Base-by-base conservation (phyloP, 1,140 invertebrate genomes). In the Drosophila ficusphila region DNA sequence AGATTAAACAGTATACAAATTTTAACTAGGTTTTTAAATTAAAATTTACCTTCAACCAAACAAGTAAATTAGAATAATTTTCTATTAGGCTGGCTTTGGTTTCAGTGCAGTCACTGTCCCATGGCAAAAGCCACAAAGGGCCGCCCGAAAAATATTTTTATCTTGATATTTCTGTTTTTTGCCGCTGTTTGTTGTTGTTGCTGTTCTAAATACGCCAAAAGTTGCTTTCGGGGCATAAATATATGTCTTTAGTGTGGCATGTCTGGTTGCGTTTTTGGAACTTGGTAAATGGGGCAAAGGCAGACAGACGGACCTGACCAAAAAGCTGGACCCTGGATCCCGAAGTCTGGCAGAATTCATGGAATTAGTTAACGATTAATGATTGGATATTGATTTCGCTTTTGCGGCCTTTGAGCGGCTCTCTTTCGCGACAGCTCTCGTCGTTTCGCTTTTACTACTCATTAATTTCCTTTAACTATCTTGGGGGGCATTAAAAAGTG, bases 361-460 rank as follows among this genome's bases (percentile, higher is more conserved):
- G 82, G 82, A 88, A 88, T 88, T 88, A 89, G 82, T 88, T 88
- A 88, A 88, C 82, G 82, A 88, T 88, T 89, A 86, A 86, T 86
- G 82, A 86, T 86, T 86, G 83, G 83, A 89, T 88, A 88, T 88
- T 88, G 82, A 88, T 89, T 88, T 85, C 60, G 71, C 27, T 33
- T 18, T 42, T 53, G 34, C 21, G 31, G 48, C 16, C 56, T 31
- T 21, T 38, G 16, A 53, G 34, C 18, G 48, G 48, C 8, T 33
- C 31, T 41, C 23, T 42, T 47, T 54, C 21, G 27, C 31, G 29
- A 18, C 54, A 23, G 42, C 27, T 39, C 34, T 49, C 29, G 23
- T 14, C 31, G 48, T 36, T 57, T 52, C 57, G 70, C 57, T 64
- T 74, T 74, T 74, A 74, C 70, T 74, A 73, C 70, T 74, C 70